A percentile compares a stretch with the other conserved stretches of the same genome.
These are phyloP conservation scores for Molossus alvarezi DNA, from an alignment of 2,797 vertebrate species.

Conservation along the genomic window DNA sequence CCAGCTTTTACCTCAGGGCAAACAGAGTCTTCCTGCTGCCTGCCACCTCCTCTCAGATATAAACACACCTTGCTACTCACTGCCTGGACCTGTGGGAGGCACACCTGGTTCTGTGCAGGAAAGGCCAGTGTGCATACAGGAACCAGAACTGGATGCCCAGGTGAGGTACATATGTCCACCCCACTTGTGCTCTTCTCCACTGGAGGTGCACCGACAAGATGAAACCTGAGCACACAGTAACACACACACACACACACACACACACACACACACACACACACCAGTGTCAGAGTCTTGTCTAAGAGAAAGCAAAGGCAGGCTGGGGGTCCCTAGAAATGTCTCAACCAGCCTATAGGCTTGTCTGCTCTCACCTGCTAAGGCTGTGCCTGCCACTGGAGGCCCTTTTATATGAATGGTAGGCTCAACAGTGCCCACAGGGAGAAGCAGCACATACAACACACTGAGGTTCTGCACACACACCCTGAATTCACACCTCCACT, in stretches of 20 bases:
- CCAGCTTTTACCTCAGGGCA: neutral
- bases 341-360: neutral
- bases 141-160: constrained; percentile 1
- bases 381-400: neutral
- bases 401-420: neutral
- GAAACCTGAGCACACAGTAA: constrained; percentile 5
- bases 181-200: constrained; percentile 58
- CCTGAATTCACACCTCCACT: neutral
- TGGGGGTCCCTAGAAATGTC: constrained; percentile 57
- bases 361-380: neutral
- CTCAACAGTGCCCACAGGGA: neutral
- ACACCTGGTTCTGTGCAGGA: neutral
- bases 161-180: neutral
- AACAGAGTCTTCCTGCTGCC: constrained; percentile 15
- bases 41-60: constrained; percentile 32
- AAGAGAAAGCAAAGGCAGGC: neutral
- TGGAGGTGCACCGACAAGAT: constrained; percentile 66
- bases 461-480: neutral
- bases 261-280: neutral
- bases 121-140: neutral
- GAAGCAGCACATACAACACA: neutral
- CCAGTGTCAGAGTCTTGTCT: constrained; percentile 13
- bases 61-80: constrained; percentile 35
- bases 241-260: too few relatives aligned
- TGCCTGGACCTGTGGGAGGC: constrained; percentile 49